Conservation (phyloP, 35 echinoderm and acorn worm species). For the Ophiothrix spiculata region DNA sequence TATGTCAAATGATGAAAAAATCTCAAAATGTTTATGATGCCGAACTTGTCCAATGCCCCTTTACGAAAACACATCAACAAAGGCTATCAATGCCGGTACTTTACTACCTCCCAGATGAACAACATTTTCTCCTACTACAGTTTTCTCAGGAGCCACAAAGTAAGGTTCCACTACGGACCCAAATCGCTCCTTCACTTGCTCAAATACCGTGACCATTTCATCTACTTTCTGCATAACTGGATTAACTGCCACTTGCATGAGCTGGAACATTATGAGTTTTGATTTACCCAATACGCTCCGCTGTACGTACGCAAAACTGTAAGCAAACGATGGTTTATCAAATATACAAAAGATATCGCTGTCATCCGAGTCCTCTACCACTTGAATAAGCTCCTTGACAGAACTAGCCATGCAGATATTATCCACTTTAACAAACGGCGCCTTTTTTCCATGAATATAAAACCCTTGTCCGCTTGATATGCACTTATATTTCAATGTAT, state of each 20-base stretch:
- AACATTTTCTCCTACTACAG: background rate
- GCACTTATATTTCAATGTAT: background rate
- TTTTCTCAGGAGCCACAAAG: background rate
- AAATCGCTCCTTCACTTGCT: background rate
- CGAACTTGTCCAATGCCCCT: no score
- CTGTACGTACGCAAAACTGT: background rate
- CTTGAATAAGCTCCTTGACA: background rate
- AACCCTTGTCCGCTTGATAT: background rate
- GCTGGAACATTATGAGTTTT: background rate
- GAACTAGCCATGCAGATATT: background rate
- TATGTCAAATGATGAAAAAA: no score
- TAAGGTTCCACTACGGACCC: background rate
- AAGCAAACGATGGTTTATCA: background rate
- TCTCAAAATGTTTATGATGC: no score
- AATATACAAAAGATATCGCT: background rate
- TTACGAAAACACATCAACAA: no score
- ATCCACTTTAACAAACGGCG: background rate
- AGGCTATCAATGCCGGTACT: background rate
- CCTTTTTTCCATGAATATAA: background rate
- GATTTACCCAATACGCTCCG: background rate
- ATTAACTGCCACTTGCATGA: background rate
- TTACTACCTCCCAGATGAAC: background rate
- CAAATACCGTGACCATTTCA: background rate
- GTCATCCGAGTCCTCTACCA: background rate
- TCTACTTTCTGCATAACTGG: background rate